Percentiles rank a stretch among this genome's conserved stretches.
Conservation (phyloP, 1,140 invertebrate species). For the Drosophila pruinosa region DNA sequence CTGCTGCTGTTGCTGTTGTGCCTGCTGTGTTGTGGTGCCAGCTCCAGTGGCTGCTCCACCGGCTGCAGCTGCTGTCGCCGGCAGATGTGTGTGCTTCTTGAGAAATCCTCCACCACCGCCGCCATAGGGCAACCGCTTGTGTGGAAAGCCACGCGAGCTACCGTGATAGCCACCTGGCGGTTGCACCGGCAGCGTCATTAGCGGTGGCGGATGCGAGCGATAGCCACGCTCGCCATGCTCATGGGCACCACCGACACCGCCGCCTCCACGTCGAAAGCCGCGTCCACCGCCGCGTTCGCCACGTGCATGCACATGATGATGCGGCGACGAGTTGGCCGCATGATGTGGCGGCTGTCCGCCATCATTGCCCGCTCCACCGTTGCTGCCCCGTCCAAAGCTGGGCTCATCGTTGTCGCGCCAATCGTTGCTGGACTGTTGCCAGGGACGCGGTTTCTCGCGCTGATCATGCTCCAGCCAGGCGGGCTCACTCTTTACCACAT, state of each 20-base stretch:
- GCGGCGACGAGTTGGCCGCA: conserved; percentile 47
- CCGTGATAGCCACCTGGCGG: conserved; percentile 68
- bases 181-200: conserved; percentile 76
- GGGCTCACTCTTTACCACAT: conserved; percentile 56
- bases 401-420: conserved; percentile 71
- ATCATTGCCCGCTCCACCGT: background rate
- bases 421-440: conserved; percentile 50
- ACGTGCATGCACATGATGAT: conserved; percentile 63
- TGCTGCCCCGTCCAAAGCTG: conserved; percentile 30
- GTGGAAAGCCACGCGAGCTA: conserved; percentile 62
- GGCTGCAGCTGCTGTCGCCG: background rate
- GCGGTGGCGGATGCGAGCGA: conserved; percentile 69
- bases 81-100: conserved; percentile 56
- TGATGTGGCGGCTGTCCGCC: conserved; percentile 21
- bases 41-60: background rate
- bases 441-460: conserved; percentile 65
- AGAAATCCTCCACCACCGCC: conserved; percentile 37
- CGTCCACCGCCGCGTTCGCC: conserved; percentile 59
- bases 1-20: background rate
- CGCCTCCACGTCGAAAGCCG: conserved; percentile 65
- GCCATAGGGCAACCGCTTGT: conserved; percentile 72
- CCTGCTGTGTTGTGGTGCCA: background rate
- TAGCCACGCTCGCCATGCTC: conserved; percentile 63
- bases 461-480: conserved; percentile 74
- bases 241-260: conserved; percentile 34